Evolutionary conservation across 2,888 invertebrate genomes (phyloP), one percentile per base, ranked within the genome.

Genomic region (Chymomyza caudatula): DNA sequence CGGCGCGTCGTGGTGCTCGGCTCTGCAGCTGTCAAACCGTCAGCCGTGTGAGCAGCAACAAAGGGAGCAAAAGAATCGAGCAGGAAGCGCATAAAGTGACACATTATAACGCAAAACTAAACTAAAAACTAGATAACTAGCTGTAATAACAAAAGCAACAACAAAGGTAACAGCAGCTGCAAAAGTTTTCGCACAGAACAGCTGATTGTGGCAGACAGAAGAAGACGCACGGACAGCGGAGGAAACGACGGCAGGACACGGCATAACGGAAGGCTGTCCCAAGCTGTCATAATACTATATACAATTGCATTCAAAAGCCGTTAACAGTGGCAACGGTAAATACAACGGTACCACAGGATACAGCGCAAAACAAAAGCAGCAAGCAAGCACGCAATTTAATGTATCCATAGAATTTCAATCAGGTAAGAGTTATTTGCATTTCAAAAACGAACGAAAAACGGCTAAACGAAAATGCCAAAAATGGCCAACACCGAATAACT

Each of bases 361-460:
- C 73, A 61, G 69, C 55, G 60, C 67, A 53, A 47, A 54, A 58
- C 56, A 56, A 63, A 63, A 37, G 29, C 29, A 37, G 43, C 44
- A 55, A n/a, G 44, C 69, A 61, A 54, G 81, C 78, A 84, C 76
- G 78, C 77, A 80, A 69, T 84, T 77, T 78, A 83, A 83, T 83
- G 83, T 77, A 76, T 83, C 86, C 83, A 81, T 83, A 83, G 82
- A 78, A 86, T 86, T 86, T 74, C 73, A 81, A 86, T 82, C 83
- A 83, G 83, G 83, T 83, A 77, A 83, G 60, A 22, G 42, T 37
- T 42, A 23, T 59, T 23, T 62, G 51, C 53, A 63, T 64, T 47
- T 22, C 52, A 42, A 53, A 55, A 49, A 37, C 20, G 15, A n/a
- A n/a, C n/a, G n/a, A n/a, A n/a, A n/a, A n/a, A n/a, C n/a, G n/a